Evolutionary conservation across 2,113 vertebrate species (phyloP).

Genomic region (Barnardius zonarius): DNA sequence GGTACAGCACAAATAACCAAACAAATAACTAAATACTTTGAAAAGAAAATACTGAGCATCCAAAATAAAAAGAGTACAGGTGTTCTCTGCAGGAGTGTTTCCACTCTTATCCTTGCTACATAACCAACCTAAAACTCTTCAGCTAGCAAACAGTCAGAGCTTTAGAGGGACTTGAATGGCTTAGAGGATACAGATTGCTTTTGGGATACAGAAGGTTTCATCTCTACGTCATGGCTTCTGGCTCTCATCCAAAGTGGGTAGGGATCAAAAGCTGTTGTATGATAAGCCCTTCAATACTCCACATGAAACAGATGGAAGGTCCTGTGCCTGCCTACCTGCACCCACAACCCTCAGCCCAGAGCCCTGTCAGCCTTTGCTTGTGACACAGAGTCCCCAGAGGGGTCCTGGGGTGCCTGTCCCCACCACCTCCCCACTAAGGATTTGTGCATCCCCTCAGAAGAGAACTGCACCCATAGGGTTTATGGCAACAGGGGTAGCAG

Average conservation of each 20-base stretch:
- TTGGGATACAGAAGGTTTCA: conserved; percentile 66
- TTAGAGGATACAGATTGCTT: conserved; percentile 56
- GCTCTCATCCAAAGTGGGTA: conserved; percentile 24
- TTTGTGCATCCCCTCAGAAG: background rate
- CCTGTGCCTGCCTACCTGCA: rapidly evolving
- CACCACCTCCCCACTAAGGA: background rate
- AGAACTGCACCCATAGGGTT: background rate
- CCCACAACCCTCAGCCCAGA: background rate
- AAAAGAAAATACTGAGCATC: conserved; percentile 8
- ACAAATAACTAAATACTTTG: background rate
- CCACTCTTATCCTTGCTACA: background rate
- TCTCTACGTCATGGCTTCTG: conserved; percentile 60
- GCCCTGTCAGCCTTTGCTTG: rapidly evolving
- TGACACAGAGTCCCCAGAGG: background rate
- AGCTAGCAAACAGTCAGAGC: conserved; percentile 53
- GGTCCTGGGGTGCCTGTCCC: background rate
- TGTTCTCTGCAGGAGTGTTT: conserved; percentile 3
- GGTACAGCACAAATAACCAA: background rate
- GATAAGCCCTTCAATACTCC: background rate
- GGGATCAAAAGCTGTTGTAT: conserved; percentile 18
- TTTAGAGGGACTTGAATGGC: conserved; percentile 59
- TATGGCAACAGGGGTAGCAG: rapidly evolving
- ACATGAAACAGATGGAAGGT: rapidly evolving
- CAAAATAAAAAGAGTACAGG: background rate
- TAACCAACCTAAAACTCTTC: conserved; percentile 54